These are phyloP conservation scores for Drepanosiphum platanoidis DNA, from an alignment of 2,888 invertebrate species.

Conservation along the genomic window DNA sequence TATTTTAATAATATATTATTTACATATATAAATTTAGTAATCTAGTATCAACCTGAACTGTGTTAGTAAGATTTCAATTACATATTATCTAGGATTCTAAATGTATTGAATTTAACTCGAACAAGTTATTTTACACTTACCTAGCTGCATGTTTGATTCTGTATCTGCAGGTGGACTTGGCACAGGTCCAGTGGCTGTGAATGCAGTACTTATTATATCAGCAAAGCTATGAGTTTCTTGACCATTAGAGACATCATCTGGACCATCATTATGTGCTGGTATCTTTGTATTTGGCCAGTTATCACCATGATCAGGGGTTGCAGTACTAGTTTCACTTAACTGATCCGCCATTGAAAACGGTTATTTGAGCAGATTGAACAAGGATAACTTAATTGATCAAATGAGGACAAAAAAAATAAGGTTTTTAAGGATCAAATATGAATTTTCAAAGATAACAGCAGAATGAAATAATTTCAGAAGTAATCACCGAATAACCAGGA, in stretches of 20 bases:
- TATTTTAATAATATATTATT: not conserved
- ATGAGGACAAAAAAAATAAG: conserved; percentile 20
- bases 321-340: conserved; percentile 48
- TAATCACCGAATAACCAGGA: conserved; percentile 8
- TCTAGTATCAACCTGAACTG: too few species aligned
- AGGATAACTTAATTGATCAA: conserved; percentile 26
- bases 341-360: conserved; percentile 55
- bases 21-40: too few species aligned
- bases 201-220: conserved; percentile 59
- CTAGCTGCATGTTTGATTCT: conserved; percentile 54
- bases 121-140: conserved; percentile 16
- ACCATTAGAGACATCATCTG: conserved; percentile 57
- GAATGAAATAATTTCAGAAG: conserved; percentile 11
- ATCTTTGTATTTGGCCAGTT: conserved; percentile 54
- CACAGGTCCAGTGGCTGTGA: conserved; percentile 59
- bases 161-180: conserved; percentile 56
- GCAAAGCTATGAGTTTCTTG: conserved; percentile 61
- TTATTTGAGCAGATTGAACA: conserved; percentile 36
- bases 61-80: not conserved
- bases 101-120: not conserved
- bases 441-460: not conserved
- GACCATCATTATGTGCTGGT: conserved; percentile 50
- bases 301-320: conserved; percentile 36
- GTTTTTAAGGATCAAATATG: not conserved
- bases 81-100: not conserved